phyloP scores from a whole-genome alignment of 2,888 invertebrate genomes.

The Drosophila kanekoi region DNA sequence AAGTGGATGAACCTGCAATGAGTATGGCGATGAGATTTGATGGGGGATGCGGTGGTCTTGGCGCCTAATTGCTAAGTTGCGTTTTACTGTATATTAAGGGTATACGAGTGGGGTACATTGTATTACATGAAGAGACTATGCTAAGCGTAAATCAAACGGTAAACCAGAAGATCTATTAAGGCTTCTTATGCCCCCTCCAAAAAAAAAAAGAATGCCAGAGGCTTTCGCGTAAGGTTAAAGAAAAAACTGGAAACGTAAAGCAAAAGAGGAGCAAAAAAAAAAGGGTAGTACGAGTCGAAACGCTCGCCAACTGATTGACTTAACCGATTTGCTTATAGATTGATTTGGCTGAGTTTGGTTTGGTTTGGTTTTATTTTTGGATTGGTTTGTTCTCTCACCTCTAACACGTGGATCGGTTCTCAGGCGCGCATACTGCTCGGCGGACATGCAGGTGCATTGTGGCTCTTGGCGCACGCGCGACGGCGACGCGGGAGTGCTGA shows the following conservation, averaged over 20 bases:
- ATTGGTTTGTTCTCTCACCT: slow-evolving; percentile 76
- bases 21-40: slow-evolving; percentile 79
- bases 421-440: slow-evolving; percentile 95
- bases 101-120: slow-evolving; percentile 36
- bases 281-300: not conserved
- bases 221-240: slow-evolving; percentile 18
- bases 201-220: slow-evolving; percentile 3
- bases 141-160: slow-evolving; percentile 39
- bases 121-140: slow-evolving; percentile 31
- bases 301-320: slow-evolving; percentile 22
- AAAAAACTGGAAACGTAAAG: slow-evolving; percentile 23
- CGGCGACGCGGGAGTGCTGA: slow-evolving; percentile 97
- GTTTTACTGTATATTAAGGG: slow-evolving; percentile 36
- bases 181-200: slow-evolving; percentile 1
- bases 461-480: slow-evolving; percentile 92
- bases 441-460: slow-evolving; percentile 97
- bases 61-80: slow-evolving; percentile 49
- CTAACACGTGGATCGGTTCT: slow-evolving; percentile 86
- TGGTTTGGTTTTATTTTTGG: slow-evolving; percentile 30
- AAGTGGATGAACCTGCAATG: slow-evolving; percentile 91
- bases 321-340: slow-evolving; percentile 39
- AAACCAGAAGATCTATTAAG: slow-evolving; percentile 1
- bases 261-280: slow-evolving; percentile 15
- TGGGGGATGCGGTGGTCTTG: slow-evolving; percentile 71
- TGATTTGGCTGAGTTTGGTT: slow-evolving; percentile 21